phyloP scores from a whole-genome alignment of 2,797 vertebrate genomes.

The Melopsittacus undulatus region DNA sequence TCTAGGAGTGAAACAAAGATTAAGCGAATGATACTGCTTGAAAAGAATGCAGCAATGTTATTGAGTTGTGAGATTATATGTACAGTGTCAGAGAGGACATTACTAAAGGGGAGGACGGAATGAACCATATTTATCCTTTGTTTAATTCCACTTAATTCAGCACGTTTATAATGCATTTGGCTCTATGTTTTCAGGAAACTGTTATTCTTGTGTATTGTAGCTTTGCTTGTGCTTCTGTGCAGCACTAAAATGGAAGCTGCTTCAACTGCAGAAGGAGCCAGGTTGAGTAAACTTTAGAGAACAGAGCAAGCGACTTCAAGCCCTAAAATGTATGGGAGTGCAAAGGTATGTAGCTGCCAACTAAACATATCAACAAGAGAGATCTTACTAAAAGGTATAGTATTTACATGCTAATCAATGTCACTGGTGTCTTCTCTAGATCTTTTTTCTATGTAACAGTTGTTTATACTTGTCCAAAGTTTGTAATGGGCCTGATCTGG shows the following conservation, averaged over 20 bases:
- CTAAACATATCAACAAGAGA: background rate
- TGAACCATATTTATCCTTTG: background rate
- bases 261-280: background rate
- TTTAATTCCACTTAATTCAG: constrained; percentile 46
- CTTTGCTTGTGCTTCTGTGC: background rate
- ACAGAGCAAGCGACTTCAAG: background rate
- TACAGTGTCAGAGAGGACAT: background rate
- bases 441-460: background rate
- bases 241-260: background rate
- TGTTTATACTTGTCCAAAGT: constrained; percentile 8
- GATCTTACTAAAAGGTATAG: background rate
- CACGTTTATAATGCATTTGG: background rate
- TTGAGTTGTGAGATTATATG: background rate
- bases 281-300: background rate
- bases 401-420: background rate
- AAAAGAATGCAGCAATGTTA: background rate
- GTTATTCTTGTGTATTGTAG: background rate
- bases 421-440: background rate
- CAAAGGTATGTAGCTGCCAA: background rate
- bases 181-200: background rate
- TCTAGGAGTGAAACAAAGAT: constrained; percentile 2
- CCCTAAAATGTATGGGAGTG: background rate
- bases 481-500: constrained; percentile 31
- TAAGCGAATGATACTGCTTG: background rate
- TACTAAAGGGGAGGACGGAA: background rate